Percentiles rank a stretch among this genome's conserved stretches.
These are phyloP conservation scores for Clistopyga incitator DNA, from an alignment of 2,888 invertebrate genomes.

Conservation along the genomic window DNA sequence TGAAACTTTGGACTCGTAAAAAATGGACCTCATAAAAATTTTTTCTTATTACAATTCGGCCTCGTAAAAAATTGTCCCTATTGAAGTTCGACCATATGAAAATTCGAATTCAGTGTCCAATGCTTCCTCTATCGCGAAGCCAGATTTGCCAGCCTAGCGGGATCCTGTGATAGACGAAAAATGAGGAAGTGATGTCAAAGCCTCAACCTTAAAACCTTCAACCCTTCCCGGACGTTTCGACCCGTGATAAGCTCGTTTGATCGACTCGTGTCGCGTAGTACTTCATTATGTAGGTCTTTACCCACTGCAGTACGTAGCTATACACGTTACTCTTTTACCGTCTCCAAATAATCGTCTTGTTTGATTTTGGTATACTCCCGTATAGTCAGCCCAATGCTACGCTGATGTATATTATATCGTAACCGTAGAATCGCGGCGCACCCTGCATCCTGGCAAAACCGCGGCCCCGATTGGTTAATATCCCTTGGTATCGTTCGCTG, in stretches of 20 bases:
- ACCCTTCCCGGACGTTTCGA: neutral
- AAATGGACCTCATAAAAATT: no score
- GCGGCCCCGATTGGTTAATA: conserved; percentile 73
- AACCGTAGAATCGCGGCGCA: neutral
- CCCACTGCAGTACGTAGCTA: neutral
- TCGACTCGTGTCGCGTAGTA: neutral
- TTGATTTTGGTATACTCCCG: neutral
- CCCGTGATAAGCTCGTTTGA: neutral
- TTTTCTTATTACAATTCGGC: no score
- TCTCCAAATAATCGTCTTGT: neutral
- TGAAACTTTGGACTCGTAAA: no score
- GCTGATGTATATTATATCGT: conserved; percentile 24
- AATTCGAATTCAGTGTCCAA: no score
- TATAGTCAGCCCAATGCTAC: neutral
- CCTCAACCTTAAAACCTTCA: no score
- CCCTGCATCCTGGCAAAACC: conserved; percentile 55
- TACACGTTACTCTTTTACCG: neutral
- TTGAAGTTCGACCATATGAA: no score
- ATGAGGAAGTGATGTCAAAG: no score
- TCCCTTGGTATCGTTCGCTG: conserved; percentile 68
- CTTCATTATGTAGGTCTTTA: neutral
- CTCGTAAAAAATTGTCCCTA: no score
- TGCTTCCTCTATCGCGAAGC: no score
- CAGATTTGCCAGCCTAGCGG: no score
- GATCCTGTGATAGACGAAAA: no score